phyloP scores from a whole-genome alignment of 2,113 vertebrate genomes.

The Rhinoderma darwinii region DNA sequence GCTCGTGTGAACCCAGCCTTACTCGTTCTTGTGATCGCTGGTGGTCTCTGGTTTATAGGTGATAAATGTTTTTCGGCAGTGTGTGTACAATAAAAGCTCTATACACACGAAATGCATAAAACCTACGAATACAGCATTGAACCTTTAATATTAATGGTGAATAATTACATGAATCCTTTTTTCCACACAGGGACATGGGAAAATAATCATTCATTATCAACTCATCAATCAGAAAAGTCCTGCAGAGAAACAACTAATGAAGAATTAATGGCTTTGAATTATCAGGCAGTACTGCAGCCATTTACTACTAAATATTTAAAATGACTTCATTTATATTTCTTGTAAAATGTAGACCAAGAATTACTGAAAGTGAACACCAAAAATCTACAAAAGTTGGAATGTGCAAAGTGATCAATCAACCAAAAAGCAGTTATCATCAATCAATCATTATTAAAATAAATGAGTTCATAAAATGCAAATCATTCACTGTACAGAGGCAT shows the following conservation, averaged over 20 bases:
- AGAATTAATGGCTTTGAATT: slow-evolving; percentile 43
- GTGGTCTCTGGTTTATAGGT: too few species aligned
- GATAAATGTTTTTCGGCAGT: too few species aligned
- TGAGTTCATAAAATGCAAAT: background rate
- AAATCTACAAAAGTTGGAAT: background rate
- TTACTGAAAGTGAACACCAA: background rate
- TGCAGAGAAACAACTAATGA: slow-evolving; percentile 43
- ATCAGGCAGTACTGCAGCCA: slow-evolving; percentile 21
- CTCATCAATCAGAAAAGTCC: slow-evolving; percentile 42
- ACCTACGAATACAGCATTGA: background rate
- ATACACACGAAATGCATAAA: background rate
- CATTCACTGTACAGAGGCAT: background rate
- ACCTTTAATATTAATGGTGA: background rate
- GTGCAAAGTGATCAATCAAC: slow-evolving; percentile 1
- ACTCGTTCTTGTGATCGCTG: too few species aligned
- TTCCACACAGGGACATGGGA: slow-evolving; percentile 1
- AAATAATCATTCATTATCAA: slow-evolving; percentile 38
- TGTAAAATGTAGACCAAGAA: background rate
- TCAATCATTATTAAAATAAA: background rate
- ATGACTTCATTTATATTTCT: slow-evolving; percentile 29
- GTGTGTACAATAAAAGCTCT: background rate
- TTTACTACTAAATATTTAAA: slow-evolving; percentile 41
- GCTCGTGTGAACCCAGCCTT: too few species aligned
- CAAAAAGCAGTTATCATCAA: background rate
- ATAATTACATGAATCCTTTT: background rate